Evolutionary conservation across 2,797 vertebrate genomes (phyloP).

Genomic region (Jordanella pulchra): DNA sequence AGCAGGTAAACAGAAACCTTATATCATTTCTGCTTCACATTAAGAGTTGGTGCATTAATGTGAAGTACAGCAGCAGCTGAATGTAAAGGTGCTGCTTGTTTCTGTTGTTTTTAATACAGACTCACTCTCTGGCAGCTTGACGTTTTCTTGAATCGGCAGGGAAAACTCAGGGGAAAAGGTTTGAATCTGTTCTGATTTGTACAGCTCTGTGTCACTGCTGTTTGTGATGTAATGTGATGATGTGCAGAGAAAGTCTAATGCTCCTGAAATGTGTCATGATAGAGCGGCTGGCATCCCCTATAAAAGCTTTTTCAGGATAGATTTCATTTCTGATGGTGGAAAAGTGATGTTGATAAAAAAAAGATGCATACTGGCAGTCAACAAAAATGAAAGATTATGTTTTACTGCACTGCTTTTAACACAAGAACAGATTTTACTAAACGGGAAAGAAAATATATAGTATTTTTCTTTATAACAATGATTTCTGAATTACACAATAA

Average conservation of each 20-base stretch:
- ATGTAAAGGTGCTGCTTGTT: background rate
- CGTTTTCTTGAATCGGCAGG: conserved; percentile 13
- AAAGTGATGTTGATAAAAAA: conserved; percentile 52
- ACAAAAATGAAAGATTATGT: conserved; percentile 41
- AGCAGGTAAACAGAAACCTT: background rate
- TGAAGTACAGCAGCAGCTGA: background rate
- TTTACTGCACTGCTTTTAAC: conserved; percentile 23
- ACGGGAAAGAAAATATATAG: conserved; percentile 1
- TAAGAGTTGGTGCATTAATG: background rate
- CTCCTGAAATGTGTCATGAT: conserved; percentile 44
- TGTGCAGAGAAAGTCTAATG: conserved; percentile 41
- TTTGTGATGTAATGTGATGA: conserved; percentile 38
- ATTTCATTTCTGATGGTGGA: conserved; percentile 51
- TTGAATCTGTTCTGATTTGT: conserved; percentile 32
- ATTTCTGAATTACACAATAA: conserved; percentile 19
- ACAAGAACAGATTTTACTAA: conserved; percentile 7
- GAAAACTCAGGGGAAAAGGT: conserved; percentile 31
- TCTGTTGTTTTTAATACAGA: conserved; percentile 8
- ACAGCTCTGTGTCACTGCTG: conserved; percentile 30
- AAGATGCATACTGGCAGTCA: conserved; percentile 23
- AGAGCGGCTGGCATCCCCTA: conserved; percentile 33
- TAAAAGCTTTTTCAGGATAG: conserved; percentile 55
- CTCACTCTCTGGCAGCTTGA: conserved; percentile 18
- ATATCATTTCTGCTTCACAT: conserved; percentile 10
- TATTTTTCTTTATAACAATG: conserved; percentile 7